These are phyloP conservation scores for Xenopus borealis DNA, from an alignment of 2,113 vertebrate genomes.

Conservation along the genomic window DNA sequence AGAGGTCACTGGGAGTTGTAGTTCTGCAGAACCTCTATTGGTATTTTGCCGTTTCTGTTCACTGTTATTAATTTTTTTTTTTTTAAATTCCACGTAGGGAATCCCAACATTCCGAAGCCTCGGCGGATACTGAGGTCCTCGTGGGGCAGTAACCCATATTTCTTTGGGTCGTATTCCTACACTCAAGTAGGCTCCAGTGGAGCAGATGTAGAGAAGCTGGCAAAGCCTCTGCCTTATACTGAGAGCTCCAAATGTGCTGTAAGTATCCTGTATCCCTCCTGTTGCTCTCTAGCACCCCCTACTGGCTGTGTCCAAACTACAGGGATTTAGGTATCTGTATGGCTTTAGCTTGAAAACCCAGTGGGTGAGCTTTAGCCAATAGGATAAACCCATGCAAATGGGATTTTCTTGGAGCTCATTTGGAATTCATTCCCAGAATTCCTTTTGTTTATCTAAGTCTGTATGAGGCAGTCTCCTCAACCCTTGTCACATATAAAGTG, in stretches of 20 bases:
- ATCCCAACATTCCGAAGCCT: constrained; percentile 96
- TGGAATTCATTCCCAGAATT: too few species aligned
- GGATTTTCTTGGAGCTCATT: too few species aligned
- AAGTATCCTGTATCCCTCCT: constrained; percentile 53
- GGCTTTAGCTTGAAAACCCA: too few species aligned
- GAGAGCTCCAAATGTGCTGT: constrained; percentile 91
- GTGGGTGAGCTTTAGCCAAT: too few species aligned
- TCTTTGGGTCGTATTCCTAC: constrained; percentile 94
- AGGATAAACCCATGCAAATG: too few species aligned
- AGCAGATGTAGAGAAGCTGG: constrained; percentile 86
- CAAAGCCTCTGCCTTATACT: constrained; percentile 87
- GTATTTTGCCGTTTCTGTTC: neutral
- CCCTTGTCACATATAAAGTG: too few species aligned
- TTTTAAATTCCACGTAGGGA: constrained; percentile 68
- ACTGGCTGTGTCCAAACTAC: too few species aligned
- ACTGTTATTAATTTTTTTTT: neutral
- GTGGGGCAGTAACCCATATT: constrained; percentile 92
- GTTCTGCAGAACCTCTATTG: neutral
- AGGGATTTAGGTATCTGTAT: too few species aligned
- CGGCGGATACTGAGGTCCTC: constrained; percentile 89
- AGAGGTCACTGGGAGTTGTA: neutral
- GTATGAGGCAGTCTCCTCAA: too few species aligned
- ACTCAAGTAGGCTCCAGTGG: constrained; percentile 94
- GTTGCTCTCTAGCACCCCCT: too few species aligned
- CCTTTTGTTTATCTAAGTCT: too few species aligned